phyloP scores from a whole-genome alignment of 53 echinoderm and acorn worm genomes.

The Pentamera pediparva region DNA sequence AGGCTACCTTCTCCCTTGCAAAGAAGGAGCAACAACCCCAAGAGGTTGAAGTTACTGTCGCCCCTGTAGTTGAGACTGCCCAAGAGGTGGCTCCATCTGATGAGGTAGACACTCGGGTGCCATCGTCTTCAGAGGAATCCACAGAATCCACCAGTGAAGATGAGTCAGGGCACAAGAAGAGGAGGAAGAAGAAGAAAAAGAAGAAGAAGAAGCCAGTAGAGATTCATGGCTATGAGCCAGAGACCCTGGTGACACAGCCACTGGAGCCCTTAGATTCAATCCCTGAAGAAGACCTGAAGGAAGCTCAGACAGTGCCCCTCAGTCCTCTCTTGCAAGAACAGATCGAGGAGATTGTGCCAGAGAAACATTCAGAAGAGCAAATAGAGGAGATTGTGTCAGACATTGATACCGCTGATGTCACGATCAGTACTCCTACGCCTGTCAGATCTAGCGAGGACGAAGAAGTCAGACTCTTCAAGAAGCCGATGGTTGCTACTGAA shows the following conservation, averaged over 20 bases:
- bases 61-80: conserved; percentile 11
- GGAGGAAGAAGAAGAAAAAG: conserved; percentile 27
- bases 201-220: conserved; percentile 35
- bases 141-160: conserved; percentile 23
- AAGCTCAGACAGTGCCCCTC: conserved; percentile 40
- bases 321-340: conserved; percentile 31
- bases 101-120: conserved; percentile 20
- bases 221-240: conserved; percentile 37
- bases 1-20: conserved; percentile 40
- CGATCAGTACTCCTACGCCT: conserved; percentile 32
- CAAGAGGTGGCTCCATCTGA: conserved; percentile 43
- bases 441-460: conserved; percentile 27
- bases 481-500: background rate
- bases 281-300: conserved; percentile 60
- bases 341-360: conserved; percentile 21
- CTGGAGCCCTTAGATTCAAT: conserved; percentile 46
- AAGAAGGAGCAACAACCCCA: conserved; percentile 38
- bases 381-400: conserved; percentile 38
- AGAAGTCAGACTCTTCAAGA: background rate
- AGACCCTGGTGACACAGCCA: conserved; percentile 56
- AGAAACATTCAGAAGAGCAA: conserved; percentile 23
- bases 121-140: conserved; percentile 12
- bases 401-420: conserved; percentile 35
- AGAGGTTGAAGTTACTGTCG: conserved; percentile 21
- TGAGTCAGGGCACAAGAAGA: conserved; percentile 44